These are phyloP conservation scores for Acleris cristana DNA, from an alignment of 2,888 invertebrate genomes.

Conservation along the genomic window DNA sequence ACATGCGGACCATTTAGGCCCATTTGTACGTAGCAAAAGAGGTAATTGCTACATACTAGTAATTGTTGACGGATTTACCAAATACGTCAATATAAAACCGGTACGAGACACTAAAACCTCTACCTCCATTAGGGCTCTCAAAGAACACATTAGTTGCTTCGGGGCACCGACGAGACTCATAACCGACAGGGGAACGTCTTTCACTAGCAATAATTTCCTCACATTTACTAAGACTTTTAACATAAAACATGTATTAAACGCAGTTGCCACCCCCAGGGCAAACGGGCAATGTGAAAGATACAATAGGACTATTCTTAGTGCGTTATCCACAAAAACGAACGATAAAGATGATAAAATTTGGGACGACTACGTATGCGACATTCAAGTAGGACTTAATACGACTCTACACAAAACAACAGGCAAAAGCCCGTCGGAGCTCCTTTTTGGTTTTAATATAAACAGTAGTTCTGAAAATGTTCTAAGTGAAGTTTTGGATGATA, in stretches of 20 bases:
- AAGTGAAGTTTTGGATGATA: slow-evolving; percentile 9
- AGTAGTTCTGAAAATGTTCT: not conserved
- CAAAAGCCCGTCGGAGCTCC: slow-evolving; percentile 3
- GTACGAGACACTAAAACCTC: not conserved
- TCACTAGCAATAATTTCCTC: too few species aligned
- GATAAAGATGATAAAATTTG: slow-evolving; percentile 3
- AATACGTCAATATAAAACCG: not conserved
- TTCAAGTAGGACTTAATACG: too few species aligned
- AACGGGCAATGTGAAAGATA: slow-evolving; percentile 3
- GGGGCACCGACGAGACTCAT: not conserved
- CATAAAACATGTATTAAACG: slow-evolving; percentile 8
- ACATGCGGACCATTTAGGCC: not conserved
- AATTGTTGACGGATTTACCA: slow-evolving; percentile 1
- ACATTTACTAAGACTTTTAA: not conserved
- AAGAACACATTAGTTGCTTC: slow-evolving; percentile 3
- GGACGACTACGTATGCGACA: not conserved
- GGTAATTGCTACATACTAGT: not conserved
- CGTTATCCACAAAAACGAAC: not conserved
- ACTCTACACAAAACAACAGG: slow-evolving; percentile 6
- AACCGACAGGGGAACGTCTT: too few species aligned
- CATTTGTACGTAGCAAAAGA: not conserved
- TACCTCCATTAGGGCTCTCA: not conserved
- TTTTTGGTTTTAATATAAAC: not conserved
- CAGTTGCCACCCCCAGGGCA: not conserved
- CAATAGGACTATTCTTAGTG: slow-evolving; percentile 1